Percentiles rank a stretch among this genome's conserved stretches.
These are phyloP conservation scores for Dallia pectoralis DNA, from an alignment of 2,797 vertebrate genomes.

Conservation along the genomic window DNA sequence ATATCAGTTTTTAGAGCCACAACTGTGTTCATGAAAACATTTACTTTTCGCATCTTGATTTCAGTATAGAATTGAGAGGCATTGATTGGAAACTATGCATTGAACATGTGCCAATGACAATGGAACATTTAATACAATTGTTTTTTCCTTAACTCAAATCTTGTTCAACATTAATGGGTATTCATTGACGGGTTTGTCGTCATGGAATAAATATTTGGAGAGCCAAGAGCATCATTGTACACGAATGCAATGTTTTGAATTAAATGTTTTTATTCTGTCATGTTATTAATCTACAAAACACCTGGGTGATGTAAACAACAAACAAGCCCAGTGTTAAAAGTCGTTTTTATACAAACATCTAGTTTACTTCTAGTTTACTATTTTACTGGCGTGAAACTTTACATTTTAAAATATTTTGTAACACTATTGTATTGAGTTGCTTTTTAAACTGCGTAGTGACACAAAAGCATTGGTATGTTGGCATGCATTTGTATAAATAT, in stretches of 20 bases:
- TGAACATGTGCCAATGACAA: background rate
- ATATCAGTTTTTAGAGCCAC: background rate
- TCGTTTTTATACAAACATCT: background rate
- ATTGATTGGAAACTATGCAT: background rate
- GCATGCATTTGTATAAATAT: background rate
- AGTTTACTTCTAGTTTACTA: background rate
- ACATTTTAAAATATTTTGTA: background rate
- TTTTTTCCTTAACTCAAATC: background rate
- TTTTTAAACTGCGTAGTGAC: background rate
- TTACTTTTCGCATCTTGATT: background rate
- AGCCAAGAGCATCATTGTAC: background rate
- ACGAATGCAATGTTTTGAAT: background rate
- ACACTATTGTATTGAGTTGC: background rate
- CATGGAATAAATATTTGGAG: slow-evolving; percentile 6
- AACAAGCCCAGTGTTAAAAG: background rate
- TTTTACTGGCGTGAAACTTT: background rate
- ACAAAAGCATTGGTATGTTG: background rate
- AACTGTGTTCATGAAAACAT: background rate
- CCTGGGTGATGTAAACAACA: background rate
- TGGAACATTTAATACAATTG: slow-evolving; percentile 1
- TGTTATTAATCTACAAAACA: background rate
- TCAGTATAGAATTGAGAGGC: slow-evolving; percentile 1
- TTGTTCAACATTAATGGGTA: slow-evolving; percentile 10
- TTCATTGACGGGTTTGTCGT: slow-evolving; percentile 5
- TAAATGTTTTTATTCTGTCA: background rate